A percentile compares a stretch with the other conserved stretches of the same genome.
These are phyloP conservation scores for Ophion costatus DNA, from an alignment of 2,888 invertebrate species.

Conservation along the genomic window DNA sequence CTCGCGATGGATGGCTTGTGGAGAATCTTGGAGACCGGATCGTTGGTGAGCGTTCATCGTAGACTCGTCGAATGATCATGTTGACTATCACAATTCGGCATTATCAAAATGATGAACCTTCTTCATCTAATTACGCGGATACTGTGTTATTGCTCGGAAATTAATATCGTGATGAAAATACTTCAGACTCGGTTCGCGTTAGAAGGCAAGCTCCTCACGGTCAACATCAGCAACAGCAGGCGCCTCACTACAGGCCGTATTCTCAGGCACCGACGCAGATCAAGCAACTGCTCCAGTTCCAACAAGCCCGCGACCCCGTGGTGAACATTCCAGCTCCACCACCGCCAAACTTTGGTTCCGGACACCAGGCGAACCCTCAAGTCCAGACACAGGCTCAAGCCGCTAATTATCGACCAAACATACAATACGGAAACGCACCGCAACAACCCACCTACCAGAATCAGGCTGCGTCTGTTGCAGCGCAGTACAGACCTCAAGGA, in stretches of 20 bases:
- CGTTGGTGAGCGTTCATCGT: constrained; percentile 23
- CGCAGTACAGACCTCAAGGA: constrained; percentile 65
- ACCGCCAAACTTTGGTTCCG: constrained; percentile 71
- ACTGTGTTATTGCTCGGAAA: background rate
- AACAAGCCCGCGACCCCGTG: constrained; percentile 78
- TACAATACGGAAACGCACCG: constrained; percentile 74
- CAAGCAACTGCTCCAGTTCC: constrained; percentile 77
- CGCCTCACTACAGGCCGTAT: constrained; percentile 73
- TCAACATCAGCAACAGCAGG: constrained; percentile 63
- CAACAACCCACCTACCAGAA: constrained; percentile 75
- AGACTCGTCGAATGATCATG: background rate
- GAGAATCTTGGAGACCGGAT: constrained; percentile 42
- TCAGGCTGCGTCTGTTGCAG: constrained; percentile 67
- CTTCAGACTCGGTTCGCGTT: constrained; percentile 52
- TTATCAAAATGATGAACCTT: background rate
- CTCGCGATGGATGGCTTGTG: constrained; percentile 49
- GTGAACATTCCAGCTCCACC: constrained; percentile 76
- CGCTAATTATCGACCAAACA: constrained; percentile 73
- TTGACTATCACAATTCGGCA: background rate
- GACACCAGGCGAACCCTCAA: constrained; percentile 59
- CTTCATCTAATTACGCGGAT: background rate
- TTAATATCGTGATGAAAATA: background rate
- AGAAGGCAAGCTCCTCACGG: constrained; percentile 60
- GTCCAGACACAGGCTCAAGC: constrained; percentile 70
- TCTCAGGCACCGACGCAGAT: constrained; percentile 78